Base-by-base conservation (phyloP, 2,888 invertebrate genomes). In the Scelioninae gen. 2 region DNA sequence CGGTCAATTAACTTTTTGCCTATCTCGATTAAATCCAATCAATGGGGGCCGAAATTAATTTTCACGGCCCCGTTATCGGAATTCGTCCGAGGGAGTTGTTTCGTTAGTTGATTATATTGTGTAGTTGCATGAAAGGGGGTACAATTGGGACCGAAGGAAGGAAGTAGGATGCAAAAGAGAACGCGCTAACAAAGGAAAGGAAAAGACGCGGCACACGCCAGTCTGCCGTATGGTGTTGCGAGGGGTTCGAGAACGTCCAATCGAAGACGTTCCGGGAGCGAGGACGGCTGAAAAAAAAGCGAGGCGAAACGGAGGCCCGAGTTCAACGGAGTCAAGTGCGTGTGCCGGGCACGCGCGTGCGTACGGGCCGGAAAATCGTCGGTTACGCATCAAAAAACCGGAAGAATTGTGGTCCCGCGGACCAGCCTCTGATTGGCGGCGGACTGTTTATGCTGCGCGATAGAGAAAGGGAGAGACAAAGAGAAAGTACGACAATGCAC, bases 311-410 rank as follows among this genome's bases (percentile, higher is more conserved):
- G 37, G 45, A 13, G 50, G 19, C 53, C 55, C 53, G 61, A 52
- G 64, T 73, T 71, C 73, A 58, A 71, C 60, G 57, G 19, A 71
- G 73, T 61, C 77, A 78, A 78, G 78, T 77, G 76, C 78, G 76
- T 76, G 77, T 79, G 77, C 73, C 76, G 41, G 76, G 77, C 78
- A 79, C 78, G 78, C 77, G 76, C 75, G 75, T 73, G 68, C 76
- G 74, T 75, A 74, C 65, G 55, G 69, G 73, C 76, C 73, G 77
- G 77, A 76, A 78, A 78, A 79, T 78, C 73, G 72, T 52, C 48
- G 55, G 74, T 76, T 77, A 76, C 75, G 76, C 78, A 74, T 69
- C 74, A 71, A 53, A 67, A 71, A 74, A 71, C 77, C 77, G 76
- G 77, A 76, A 77, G 76, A 77, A 75, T 22, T 75, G 70, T 63